Evolutionary conservation across 2,797 vertebrate species (phyloP), one percentile per base, ranked within the genome.

Genomic region (Phalloptychus januarius): DNA sequence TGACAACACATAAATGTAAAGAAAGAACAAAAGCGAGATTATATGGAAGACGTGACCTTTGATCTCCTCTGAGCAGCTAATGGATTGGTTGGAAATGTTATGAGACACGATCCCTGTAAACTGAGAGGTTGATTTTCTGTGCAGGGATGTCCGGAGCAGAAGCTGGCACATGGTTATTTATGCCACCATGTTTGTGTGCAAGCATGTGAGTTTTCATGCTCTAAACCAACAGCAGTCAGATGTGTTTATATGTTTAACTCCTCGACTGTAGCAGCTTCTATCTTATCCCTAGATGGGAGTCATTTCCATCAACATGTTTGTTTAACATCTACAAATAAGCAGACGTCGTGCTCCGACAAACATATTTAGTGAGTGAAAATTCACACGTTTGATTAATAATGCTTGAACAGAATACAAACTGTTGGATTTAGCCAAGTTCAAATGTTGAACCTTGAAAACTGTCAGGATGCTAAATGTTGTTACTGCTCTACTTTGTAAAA

Each of bases 91-190:
- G 46, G 72, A 86, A 87, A 88, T 87, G 74, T 89, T 88, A 78
- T 85, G 83, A 89, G 77, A 89, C 80, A 8, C 54, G 65, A 91
- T 79, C 74, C 52, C n/a, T 78, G 87, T 83, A 88, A 89, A 82
- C 77, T 52, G 79, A 89, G 86, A 89, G 45, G 76, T 76, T 71
- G 78, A 76, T 80, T 82, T 86, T 77, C 83, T 79, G 72, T 85
- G 90, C 80, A 72, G 44, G 70, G 67, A 69, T 1, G 7, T 61
- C 72, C 75, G 65, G 80, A 77, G 75, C 44, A 63, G 36, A 48
- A 83, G 45, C 61, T 25, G 20, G 25, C 65, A 61, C 36, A 52
- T 20, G 5, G 44, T 54, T 79, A 91, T 86, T 78, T 83, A 89
- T 83, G 83, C 16, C 25, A 18, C 67, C 7, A 25, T 80, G 84